Evolutionary conservation across 2,888 invertebrate species (phyloP).

Genomic region (Elysia crispata): DNA sequence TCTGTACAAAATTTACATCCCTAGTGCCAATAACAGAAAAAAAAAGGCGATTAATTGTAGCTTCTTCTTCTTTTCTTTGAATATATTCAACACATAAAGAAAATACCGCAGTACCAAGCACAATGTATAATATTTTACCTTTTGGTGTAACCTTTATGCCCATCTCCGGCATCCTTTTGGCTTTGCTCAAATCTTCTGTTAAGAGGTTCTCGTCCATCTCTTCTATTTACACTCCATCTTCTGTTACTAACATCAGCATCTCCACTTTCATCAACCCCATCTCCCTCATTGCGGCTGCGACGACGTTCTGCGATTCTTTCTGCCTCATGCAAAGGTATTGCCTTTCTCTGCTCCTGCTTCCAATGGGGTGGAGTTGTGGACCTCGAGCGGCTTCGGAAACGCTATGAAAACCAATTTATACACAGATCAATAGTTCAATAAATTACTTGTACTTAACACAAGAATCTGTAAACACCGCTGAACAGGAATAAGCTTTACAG

Average conservation of each 20-base stretch:
- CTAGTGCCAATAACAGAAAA: no score
- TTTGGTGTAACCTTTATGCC: no score
- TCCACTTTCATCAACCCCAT: slow-evolving; percentile 47
- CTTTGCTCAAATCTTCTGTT: slow-evolving; percentile 7
- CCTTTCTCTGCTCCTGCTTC: slow-evolving; percentile 79
- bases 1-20: no score
- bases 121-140: no score
- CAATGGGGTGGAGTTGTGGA: slow-evolving; percentile 96
- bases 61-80: no score
- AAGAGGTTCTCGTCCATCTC: no score
- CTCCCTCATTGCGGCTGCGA: slow-evolving; percentile 53
- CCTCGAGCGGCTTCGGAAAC: slow-evolving; percentile 85
- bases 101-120: no score
- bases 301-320: slow-evolving; percentile 46
- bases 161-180: neutral
- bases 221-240: no score
- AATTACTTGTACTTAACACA: no score
- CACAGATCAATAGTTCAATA: no score
- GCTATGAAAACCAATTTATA: slow-evolving; percentile 30
- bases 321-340: slow-evolving; percentile 39
- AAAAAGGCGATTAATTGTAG: no score
- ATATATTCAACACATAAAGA: neutral
- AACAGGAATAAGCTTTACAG: neutral
- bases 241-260: slow-evolving; percentile 15
- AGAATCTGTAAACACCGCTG: no score